Conservation (phyloP, 2,797 vertebrate genomes). For the Coregonus sp. region DNA sequence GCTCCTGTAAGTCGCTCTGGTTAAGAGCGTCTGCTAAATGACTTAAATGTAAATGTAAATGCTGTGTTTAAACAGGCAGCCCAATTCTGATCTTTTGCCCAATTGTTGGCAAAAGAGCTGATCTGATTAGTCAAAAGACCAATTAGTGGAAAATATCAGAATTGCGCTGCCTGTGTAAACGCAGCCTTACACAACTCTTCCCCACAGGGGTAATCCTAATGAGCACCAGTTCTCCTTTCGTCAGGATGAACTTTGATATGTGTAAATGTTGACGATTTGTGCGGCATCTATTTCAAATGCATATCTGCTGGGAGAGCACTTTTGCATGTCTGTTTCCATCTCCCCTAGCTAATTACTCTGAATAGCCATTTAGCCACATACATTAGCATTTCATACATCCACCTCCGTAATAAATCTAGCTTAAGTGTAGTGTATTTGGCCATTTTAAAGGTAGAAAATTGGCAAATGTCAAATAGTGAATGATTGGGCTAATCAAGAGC, state of each 20-base stretch:
- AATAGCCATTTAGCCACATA: slow-evolving; percentile 49
- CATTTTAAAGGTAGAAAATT: slow-evolving; percentile 53
- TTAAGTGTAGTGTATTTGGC: slow-evolving; percentile 42
- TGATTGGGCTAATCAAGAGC: slow-evolving; percentile 64
- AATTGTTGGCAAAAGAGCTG: too few relatives aligned
- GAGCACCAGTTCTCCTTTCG: not conserved
- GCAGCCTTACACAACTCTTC: too few relatives aligned
- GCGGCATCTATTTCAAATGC: too few relatives aligned
- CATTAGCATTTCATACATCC: slow-evolving; percentile 39
- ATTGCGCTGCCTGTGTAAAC: too few relatives aligned
- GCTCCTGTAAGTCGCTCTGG: too few relatives aligned
- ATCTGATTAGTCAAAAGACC: too few relatives aligned
- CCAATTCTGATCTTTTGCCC: too few relatives aligned
- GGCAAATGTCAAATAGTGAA: slow-evolving; percentile 66
- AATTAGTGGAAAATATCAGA: too few relatives aligned
- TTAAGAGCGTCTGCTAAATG: too few relatives aligned
- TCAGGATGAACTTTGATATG: not conserved
- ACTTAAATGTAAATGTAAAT: too few relatives aligned
- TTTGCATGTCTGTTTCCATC: slow-evolving; percentile 43
- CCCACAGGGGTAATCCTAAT: not conserved
- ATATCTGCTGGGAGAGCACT: not conserved
- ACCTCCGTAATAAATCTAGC: slow-evolving; percentile 35
- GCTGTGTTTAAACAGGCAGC: too few relatives aligned
- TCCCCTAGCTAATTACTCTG: slow-evolving; percentile 16
- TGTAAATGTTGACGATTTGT: not conserved